A percentile compares a stretch with the other conserved stretches of the same genome.
Evolutionary conservation across 2,113 vertebrate species (phyloP).

Genomic region (Anseranas semipalmata): DNA sequence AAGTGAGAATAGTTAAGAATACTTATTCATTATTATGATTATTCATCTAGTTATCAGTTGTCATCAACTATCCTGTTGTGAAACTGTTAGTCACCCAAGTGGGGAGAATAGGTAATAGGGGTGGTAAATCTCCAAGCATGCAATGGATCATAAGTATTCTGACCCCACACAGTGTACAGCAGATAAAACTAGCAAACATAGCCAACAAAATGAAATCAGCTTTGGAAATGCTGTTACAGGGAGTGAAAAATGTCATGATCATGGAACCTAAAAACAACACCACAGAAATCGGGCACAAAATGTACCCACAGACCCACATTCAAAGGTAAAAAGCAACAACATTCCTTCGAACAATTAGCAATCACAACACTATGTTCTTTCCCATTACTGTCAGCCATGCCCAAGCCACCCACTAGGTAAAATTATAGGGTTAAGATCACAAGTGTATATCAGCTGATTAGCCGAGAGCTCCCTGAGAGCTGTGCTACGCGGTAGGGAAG

Average conservation of each 20-base stretch:
- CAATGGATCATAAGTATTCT: background rate
- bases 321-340: background rate
- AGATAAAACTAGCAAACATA: background rate
- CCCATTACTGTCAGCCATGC: background rate
- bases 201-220: background rate
- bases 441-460: background rate
- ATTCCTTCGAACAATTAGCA: slow-evolving; percentile 11
- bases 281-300: background rate
- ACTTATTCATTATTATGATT: background rate
- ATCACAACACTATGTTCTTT: background rate
- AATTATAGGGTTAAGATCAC: background rate
- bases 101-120: background rate
- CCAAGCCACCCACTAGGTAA: slow-evolving; percentile 34
- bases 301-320: background rate
- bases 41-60: background rate
- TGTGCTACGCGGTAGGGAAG: background rate
- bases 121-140: background rate
- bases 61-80: background rate
- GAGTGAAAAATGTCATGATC: background rate
- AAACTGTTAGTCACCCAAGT: background rate
- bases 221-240: background rate
- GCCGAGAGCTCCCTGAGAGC: background rate
- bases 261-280: background rate
- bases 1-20: background rate
- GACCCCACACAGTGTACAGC: background rate